Percentiles rank a stretch among this genome's conserved stretches.
phyloP scores from a whole-genome alignment of 2,888 invertebrate species.

The Nomada goodeniana region DNA sequence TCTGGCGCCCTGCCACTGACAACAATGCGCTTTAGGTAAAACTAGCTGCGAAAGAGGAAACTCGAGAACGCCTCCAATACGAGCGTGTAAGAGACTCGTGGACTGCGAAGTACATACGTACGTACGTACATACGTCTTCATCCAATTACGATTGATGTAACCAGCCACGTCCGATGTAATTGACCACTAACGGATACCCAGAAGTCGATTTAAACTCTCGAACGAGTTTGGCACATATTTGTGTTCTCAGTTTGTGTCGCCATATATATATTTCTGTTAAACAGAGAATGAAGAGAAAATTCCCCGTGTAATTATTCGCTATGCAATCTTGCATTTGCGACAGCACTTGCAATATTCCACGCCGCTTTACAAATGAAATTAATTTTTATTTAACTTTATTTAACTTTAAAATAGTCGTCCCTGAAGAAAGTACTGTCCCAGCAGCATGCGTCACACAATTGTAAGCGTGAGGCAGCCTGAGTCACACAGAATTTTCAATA shows the following conservation, averaged over 20 bases:
- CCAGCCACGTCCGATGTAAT: slow-evolving; percentile 72
- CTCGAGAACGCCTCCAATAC: slow-evolving; percentile 35
- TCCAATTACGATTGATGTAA: slow-evolving; percentile 73
- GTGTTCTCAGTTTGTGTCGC: too few relatives aligned
- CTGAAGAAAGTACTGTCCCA: not conserved
- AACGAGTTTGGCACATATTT: too few relatives aligned
- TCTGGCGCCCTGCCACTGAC: too few relatives aligned
- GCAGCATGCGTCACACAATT: slow-evolving; percentile 56
- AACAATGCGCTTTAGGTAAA: too few relatives aligned
- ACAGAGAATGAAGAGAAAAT: too few relatives aligned
- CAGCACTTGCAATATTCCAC: too few relatives aligned
- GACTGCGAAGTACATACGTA: slow-evolving; percentile 35
- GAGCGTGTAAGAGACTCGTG: slow-evolving; percentile 39
- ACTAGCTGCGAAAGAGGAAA: not conserved
- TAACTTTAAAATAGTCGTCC: too few relatives aligned
- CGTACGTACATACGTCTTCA: slow-evolving; percentile 64
- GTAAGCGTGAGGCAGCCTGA: slow-evolving; percentile 27
- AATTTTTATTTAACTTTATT: too few relatives aligned
- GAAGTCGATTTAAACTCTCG: slow-evolving; percentile 56
- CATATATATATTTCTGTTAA: too few relatives aligned
- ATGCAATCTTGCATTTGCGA: too few relatives aligned
- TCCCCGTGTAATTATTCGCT: too few relatives aligned
- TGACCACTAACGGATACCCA: slow-evolving; percentile 58
- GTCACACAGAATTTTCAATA: slow-evolving; percentile 42
- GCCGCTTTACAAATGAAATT: too few relatives aligned